Percentiles rank a stretch among this genome's conserved stretches.
Evolutionary conservation across 2,888 invertebrate species (phyloP).

Genomic region (Serrognathus titanus): DNA sequence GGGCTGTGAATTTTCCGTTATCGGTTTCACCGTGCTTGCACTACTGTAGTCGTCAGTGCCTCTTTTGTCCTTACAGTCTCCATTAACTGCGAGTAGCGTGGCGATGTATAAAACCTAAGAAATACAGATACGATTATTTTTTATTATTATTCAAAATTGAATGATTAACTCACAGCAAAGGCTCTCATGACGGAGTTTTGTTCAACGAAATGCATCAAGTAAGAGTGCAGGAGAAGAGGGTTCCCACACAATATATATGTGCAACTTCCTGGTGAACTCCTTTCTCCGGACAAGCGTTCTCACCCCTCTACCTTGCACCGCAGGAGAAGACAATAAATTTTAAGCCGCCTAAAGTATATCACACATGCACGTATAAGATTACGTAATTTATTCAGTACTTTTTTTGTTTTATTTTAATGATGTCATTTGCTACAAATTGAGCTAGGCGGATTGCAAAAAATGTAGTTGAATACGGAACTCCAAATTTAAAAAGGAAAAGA

Average conservation of each 20-base stretch:
- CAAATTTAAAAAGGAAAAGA: too few species aligned
- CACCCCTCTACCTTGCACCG: conserved; percentile 15
- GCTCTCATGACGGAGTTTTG: conserved; percentile 36
- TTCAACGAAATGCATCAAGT: conserved; percentile 27
- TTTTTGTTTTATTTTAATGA: too few species aligned
- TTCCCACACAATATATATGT: conserved; percentile 39
- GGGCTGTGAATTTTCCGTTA: conserved; percentile 21
- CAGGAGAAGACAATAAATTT: too few species aligned
- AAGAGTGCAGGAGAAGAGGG: conserved; percentile 34
- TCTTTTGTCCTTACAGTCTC: conserved; percentile 8
- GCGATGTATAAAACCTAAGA: conserved; percentile 12
- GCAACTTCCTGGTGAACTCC: conserved; percentile 41
- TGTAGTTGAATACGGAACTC: too few species aligned
- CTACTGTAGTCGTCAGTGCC: conserved; percentile 17
- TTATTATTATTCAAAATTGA: background rate
- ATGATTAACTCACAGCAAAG: conserved; percentile 37
- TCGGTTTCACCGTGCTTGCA: conserved; percentile 18
- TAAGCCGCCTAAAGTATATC: too few species aligned
- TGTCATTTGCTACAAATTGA: too few species aligned
- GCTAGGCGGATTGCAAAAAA: too few species aligned
- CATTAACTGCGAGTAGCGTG: conserved; percentile 4
- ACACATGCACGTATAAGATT: too few species aligned
- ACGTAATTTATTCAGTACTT: too few species aligned
- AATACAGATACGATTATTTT: conserved; percentile 11
- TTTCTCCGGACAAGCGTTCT: conserved; percentile 36